Percentiles rank a stretch among this genome's conserved stretches.
phyloP scores from a whole-genome alignment of 2,888 invertebrate genomes.

The Tetropium fuscum region DNA sequence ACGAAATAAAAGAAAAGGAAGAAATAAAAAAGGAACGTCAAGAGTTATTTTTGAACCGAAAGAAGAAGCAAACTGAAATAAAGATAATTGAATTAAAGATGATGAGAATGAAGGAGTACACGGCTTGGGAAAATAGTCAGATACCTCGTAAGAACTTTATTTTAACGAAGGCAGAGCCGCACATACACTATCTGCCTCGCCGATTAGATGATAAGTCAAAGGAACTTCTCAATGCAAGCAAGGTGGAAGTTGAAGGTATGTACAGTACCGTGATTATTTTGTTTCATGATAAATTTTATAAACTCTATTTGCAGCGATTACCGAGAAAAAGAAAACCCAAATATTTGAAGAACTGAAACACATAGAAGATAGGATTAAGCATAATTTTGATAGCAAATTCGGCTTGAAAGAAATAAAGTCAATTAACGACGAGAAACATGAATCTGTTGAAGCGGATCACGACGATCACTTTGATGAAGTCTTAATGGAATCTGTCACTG shows the following conservation, averaged over 20 bases:
- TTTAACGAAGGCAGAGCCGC: constrained; percentile 87
- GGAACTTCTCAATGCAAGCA: constrained; percentile 75
- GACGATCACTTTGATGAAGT: constrained; percentile 1
- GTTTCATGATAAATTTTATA: not conserved
- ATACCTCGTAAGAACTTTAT: constrained; percentile 85
- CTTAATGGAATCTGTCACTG: constrained; percentile 2
- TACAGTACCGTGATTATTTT: constrained; percentile 39
- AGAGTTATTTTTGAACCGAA: constrained; percentile 86
- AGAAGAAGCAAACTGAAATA: constrained; percentile 90
- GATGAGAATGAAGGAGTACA: constrained; percentile 87
- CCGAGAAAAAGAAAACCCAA: constrained; percentile 73
- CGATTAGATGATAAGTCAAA: constrained; percentile 78
- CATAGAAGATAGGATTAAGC: constrained; percentile 71
- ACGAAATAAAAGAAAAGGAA: constrained; percentile 88
- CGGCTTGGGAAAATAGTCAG: constrained; percentile 87
- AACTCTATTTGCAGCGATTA: constrained; percentile 71
- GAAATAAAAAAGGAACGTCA: constrained; percentile 85
- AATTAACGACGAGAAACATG: constrained; percentile 21
- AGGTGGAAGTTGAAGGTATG: constrained; percentile 75
- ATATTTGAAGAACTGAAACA: constrained; percentile 74
- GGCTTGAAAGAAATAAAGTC: constrained; percentile 30
- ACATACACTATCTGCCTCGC: constrained; percentile 90
- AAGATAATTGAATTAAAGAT: constrained; percentile 91
- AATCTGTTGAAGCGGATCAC: constrained; percentile 1
- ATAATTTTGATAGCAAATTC: constrained; percentile 58